Evolutionary conservation across 2,113 vertebrate genomes (phyloP).

Genomic region (Cricetomys ansorgei): DNA sequence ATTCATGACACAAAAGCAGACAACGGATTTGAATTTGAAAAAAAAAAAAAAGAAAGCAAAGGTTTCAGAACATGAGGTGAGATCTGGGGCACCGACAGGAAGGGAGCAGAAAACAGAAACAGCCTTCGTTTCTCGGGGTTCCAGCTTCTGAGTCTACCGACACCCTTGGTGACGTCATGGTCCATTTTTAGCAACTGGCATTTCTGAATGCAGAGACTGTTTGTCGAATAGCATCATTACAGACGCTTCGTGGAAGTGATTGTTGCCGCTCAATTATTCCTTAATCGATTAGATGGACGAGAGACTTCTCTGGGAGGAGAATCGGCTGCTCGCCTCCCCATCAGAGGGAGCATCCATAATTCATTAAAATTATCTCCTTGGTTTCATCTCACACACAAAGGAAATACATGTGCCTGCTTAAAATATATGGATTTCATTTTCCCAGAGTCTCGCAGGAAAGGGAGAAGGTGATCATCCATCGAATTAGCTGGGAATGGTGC

Average conservation of each 20-base stretch:
- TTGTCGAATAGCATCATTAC: conserved; percentile 64
- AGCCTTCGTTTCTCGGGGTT: conserved; percentile 32
- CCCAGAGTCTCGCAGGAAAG: conserved; percentile 36
- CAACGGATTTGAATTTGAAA: conserved; percentile 46
- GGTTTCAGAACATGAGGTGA: conserved; percentile 4
- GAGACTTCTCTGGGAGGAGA: conserved; percentile 35
- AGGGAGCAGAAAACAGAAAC: background rate
- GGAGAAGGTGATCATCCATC: conserved; percentile 55
- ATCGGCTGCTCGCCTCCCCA: conserved; percentile 18
- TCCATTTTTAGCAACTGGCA: conserved; percentile 64
- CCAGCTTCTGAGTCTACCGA: conserved; percentile 1
- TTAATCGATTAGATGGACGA: conserved; percentile 58
- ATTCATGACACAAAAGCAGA: conserved; percentile 9
- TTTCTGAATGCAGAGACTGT: conserved; percentile 67
- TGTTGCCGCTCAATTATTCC: conserved; percentile 70
- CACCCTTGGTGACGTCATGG: conserved; percentile 58
- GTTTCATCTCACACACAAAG: conserved; percentile 55
- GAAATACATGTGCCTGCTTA: conserved; percentile 31
- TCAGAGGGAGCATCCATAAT: background rate
- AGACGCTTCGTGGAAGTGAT: conserved; percentile 59
- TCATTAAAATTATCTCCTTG: conserved; percentile 55
- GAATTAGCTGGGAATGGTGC: conserved; percentile 64
- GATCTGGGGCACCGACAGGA: background rate
- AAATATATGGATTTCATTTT: conserved; percentile 37
- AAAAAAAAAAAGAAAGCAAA: too few relatives aligned